Evolutionary conservation across 2,113 vertebrate genomes (phyloP).

Genomic region (Cichladusa arquata): DNA sequence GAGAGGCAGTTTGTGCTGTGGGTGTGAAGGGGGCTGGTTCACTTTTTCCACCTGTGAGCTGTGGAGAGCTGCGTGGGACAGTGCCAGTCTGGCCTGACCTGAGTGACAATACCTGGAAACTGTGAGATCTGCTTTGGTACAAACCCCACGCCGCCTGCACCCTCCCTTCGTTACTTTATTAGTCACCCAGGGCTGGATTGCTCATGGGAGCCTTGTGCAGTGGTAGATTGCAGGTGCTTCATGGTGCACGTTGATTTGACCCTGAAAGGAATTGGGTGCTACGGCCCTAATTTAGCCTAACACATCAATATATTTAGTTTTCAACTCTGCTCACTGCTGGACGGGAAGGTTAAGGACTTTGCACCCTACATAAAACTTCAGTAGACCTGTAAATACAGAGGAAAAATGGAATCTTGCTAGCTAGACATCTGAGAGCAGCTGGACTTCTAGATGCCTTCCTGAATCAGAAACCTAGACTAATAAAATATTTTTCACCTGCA

Average conservation of each 20-base stretch:
- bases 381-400: background rate
- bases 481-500: background rate
- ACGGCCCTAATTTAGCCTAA: background rate
- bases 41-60: constrained; percentile 1
- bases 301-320: background rate
- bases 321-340: background rate
- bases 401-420: background rate
- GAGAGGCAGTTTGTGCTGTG: background rate
- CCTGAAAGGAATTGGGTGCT: background rate
- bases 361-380: background rate
- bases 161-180: background rate
- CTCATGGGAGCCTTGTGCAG: background rate
- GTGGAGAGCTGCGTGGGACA: background rate
- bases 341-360: background rate
- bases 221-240: background rate
- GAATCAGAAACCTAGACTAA: background rate
- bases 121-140: background rate
- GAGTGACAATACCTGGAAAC: background rate
- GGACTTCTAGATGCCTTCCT: background rate
- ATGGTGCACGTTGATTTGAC: background rate
- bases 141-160: rapidly evolving
- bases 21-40: background rate
- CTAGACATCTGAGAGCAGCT: background rate
- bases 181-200: background rate
- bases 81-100: background rate